Percentiles rank a stretch among this genome's conserved stretches.
Evolutionary conservation across 2,113 vertebrate genomes (phyloP).

Genomic region (Paraplagusia blochii): DNA sequence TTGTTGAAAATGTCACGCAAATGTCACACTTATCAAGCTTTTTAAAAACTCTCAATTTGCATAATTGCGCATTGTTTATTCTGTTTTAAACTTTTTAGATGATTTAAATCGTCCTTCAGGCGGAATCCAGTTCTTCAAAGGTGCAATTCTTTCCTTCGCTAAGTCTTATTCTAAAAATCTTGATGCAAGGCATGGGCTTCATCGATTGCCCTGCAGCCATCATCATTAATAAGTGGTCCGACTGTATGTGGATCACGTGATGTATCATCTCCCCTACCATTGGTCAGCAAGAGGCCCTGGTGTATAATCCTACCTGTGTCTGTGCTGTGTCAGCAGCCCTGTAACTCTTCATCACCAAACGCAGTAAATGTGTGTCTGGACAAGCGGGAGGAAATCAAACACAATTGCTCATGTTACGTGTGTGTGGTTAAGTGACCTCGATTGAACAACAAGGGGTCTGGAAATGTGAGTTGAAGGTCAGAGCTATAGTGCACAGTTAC

Average conservation of each 20-base stretch:
- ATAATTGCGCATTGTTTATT: not conserved
- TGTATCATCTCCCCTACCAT: constrained; percentile 38
- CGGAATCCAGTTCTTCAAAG: too few species aligned
- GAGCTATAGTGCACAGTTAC: not conserved
- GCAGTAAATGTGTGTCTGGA: constrained; percentile 25
- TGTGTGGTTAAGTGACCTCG: constrained; percentile 5
- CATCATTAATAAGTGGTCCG: constrained; percentile 7
- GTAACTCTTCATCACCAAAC: constrained; percentile 52
- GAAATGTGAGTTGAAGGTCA: constrained; percentile 29
- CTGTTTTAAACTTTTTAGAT: not conserved
- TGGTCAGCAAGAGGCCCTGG: constrained; percentile 41
- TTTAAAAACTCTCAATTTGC: not conserved
- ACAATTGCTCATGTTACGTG: not conserved
- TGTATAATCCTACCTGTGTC: constrained; percentile 65
- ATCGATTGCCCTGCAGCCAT: constrained; percentile 2
- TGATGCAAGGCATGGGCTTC: not conserved
- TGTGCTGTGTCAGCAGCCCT: constrained; percentile 65
- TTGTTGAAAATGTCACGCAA: constrained; percentile 19
- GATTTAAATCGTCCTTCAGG: not conserved
- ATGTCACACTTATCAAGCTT: constrained; percentile 8
- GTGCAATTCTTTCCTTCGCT: not conserved
- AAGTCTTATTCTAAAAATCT: constrained; percentile 14
- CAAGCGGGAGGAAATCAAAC: constrained; percentile 28
- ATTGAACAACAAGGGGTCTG: constrained; percentile 9
- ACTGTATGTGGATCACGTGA: constrained; percentile 53